Evolutionary conservation across 2,888 invertebrate genomes (phyloP), one percentile per base, ranked within the genome.

Genomic region (Drosophila nr. perissopoda): DNA sequence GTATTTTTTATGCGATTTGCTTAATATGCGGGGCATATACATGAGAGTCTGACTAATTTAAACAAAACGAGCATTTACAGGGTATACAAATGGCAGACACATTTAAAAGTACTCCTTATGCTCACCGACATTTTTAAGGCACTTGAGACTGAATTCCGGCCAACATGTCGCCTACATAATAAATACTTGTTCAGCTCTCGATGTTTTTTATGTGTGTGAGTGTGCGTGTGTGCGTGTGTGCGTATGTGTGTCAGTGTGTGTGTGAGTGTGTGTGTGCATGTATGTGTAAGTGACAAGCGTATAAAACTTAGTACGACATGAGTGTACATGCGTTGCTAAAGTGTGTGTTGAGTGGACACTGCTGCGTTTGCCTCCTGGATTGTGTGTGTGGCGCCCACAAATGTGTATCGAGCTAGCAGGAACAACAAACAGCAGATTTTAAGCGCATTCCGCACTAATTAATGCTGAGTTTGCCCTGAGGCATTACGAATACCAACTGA

Each of bases 401-500:
- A 69, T 63, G 64, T 68, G 70, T 70, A 61, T 71, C 38, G 54
- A 57, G 51, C 54, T 45, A 66, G 54, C 31, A 69, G 27, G 45
- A 51, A 51, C 68, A 64, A 63, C 67, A 58, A 51, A 45, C 58
- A 53, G 62, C 60, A 53, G 60, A 84, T 82, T 79, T 61, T 61
- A 69, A 72, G 80, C 77, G 68, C 73, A 82, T 87, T 85, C 82
- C 84, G 70, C 77, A 65, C 87, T 84, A 89, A 89, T 89, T 85
- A 87, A 89, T 69, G 65, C 69, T 48, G 62, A 87, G 70, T 77
- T 77, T 68, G 61, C 62, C 74, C 63, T 36, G 61, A 57, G 67
- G 98, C 52, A 51, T 57, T 56, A 11, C 1, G 7, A 60, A 56
- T 21, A 61, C 51, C 6, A 61, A 25, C 36, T 27, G 1, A 25